Conservation (phyloP, 2,888 invertebrate genomes). For the Noctua pronuba region DNA sequence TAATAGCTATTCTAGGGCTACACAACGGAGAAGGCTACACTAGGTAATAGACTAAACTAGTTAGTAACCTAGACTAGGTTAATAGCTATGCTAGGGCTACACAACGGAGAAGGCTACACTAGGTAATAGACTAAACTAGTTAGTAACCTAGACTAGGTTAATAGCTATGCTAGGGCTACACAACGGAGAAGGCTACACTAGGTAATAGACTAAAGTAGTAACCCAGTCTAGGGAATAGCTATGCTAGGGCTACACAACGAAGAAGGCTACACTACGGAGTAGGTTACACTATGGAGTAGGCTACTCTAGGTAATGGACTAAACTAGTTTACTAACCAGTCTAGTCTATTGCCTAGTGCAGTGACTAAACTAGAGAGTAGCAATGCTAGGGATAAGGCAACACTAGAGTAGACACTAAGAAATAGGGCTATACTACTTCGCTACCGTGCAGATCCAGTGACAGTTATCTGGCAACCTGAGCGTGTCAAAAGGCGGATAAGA, state of each 20-base stretch:
- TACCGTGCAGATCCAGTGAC: not conserved
- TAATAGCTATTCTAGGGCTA: not conserved
- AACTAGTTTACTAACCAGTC: not conserved
- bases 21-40: not conserved
- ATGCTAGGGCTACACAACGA: not conserved
- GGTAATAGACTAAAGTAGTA: not conserved
- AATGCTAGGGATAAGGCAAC: not conserved
- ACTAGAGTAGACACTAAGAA: not conserved
- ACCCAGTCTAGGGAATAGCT: not conserved
- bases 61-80: too few relatives aligned
- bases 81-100: too few relatives aligned
- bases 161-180: not conserved
- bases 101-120: not conserved
- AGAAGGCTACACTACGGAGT: not conserved
- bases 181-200: not conserved
- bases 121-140: not conserved
- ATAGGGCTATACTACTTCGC: not conserved
- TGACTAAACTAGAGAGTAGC: not conserved
- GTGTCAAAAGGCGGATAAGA: not conserved
- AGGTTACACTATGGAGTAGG: too few relatives aligned
- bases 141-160: too few relatives aligned
- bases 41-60: not conserved
- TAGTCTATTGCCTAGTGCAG: too few relatives aligned
- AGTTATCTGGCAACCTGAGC: not conserved
- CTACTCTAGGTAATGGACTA: not conserved